A percentile compares a stretch with the other conserved stretches of the same genome.
phyloP scores from a whole-genome alignment of 2,113 vertebrate species.

The Pampusana beccarii region DNA sequence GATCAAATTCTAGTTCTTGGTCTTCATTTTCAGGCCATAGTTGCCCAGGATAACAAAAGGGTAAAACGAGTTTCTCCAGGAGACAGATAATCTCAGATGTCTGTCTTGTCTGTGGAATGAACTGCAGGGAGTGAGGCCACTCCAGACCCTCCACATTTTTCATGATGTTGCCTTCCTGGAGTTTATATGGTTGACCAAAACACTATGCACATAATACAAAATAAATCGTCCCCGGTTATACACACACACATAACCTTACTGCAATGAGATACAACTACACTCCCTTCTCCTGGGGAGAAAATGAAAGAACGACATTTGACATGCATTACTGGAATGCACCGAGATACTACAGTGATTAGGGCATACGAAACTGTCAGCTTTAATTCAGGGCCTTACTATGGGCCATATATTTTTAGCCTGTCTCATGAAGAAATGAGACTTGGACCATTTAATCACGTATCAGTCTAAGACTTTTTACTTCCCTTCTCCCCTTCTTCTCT shows the following conservation, averaged over 20 bases:
- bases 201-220: neutral
- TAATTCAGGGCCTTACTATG: neutral
- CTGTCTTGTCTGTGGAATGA: neutral
- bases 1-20: neutral
- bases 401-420: neutral
- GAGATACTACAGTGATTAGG: neutral
- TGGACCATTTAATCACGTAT: rapidly evolving
- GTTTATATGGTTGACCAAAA: neutral
- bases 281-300: neutral
- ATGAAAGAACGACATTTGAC: neutral
- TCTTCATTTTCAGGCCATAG: neutral
- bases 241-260: neutral
- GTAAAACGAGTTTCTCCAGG: neutral
- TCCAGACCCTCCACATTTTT: neutral
- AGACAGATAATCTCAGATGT: neutral
- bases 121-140: neutral
- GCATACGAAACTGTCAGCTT: neutral
- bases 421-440: neutral
- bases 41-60: neutral
- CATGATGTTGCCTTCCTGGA: neutral
- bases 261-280: neutral
- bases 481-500: neutral
- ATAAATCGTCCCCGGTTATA: neutral
- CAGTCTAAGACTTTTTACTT: neutral
- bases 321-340: neutral